Percentiles rank a stretch among this genome's conserved stretches.
These are phyloP conservation scores for Drosophila mimica DNA, from an alignment of 2,888 invertebrate genomes.

Conservation along the genomic window DNA sequence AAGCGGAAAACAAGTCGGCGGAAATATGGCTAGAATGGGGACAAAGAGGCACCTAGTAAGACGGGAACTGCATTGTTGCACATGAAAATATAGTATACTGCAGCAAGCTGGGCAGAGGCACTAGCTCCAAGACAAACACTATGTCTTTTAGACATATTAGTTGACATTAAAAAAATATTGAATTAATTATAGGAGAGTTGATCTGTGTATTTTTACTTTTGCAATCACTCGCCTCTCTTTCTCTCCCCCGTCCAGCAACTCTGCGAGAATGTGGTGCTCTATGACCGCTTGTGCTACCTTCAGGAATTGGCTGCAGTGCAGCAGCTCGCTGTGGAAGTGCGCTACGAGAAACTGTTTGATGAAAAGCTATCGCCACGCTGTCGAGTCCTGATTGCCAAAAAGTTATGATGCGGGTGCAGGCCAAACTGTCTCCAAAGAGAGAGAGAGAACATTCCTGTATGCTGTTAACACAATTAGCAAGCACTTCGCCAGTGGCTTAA, in stretches of 20 bases:
- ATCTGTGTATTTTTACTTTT: background rate
- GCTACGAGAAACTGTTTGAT: slow-evolving; percentile 87
- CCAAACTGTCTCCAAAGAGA: background rate
- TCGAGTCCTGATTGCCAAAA: slow-evolving; percentile 87
- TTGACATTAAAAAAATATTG: background rate
- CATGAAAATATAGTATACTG: background rate
- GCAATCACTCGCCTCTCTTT: background rate
- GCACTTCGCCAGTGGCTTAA: slow-evolving; percentile 43
- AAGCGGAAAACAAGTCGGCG: too few species aligned
- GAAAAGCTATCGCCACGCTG: slow-evolving; percentile 89
- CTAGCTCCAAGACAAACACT: too few species aligned
- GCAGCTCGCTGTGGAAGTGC: slow-evolving; percentile 84
- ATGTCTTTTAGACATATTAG: background rate
- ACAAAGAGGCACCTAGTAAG: too few species aligned
- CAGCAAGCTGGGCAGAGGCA: background rate
- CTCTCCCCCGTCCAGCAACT: slow-evolving; percentile 85
- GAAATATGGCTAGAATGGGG: too few species aligned
- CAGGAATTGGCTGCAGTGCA: slow-evolving; percentile 78
- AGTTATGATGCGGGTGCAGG: slow-evolving; percentile 78
- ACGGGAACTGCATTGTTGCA: background rate
- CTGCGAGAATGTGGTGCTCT: slow-evolving; percentile 86
- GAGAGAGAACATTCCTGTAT: slow-evolving; percentile 14
- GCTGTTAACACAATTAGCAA: slow-evolving; percentile 64
- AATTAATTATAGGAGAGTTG: background rate
- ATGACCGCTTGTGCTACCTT: slow-evolving; percentile 86